Evolutionary conservation across 2,888 invertebrate species (phyloP).

Genomic region (Agrotis clavis): DNA sequence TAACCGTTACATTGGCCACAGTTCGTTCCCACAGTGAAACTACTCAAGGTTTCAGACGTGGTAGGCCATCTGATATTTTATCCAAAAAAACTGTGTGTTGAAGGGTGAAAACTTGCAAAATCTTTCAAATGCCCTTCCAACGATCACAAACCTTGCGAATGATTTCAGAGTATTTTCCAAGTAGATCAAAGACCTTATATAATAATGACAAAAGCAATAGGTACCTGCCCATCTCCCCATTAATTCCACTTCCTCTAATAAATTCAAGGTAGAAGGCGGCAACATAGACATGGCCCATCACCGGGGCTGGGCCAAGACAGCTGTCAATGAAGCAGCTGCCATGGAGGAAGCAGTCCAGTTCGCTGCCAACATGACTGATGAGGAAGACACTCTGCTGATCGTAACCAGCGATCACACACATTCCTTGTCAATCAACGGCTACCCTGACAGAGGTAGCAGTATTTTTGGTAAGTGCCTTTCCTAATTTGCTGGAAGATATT

Average conservation of each 20-base stretch:
- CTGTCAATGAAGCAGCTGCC: slow-evolving; percentile 95
- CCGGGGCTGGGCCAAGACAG: slow-evolving; percentile 94
- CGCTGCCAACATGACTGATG: slow-evolving; percentile 91
- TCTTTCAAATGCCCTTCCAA: too few relatives aligned
- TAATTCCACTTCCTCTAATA: neutral
- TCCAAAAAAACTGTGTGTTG: too few relatives aligned
- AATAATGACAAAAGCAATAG: neutral
- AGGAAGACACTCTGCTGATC: slow-evolving; percentile 94
- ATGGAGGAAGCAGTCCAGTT: slow-evolving; percentile 94
- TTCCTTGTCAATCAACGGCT: slow-evolving; percentile 94
- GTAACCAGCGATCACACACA: slow-evolving; percentile 97
- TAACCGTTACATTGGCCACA: too few relatives aligned
- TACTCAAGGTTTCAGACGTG: too few relatives aligned
- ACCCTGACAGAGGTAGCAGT: slow-evolving; percentile 93
- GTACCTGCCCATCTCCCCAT: neutral
- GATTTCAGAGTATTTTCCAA: too few relatives aligned
- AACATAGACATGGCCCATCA: slow-evolving; percentile 97
- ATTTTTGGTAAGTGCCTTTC: slow-evolving; percentile 92
- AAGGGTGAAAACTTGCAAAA: too few relatives aligned
- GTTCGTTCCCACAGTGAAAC: too few relatives aligned
- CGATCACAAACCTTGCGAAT: too few relatives aligned
- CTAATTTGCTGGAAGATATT: neutral
- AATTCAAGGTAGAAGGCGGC: slow-evolving; percentile 94
- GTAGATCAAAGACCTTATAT: too few relatives aligned
- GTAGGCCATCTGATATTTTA: too few relatives aligned